Conservation (phyloP, 2,113 vertebrate species). For the Lepus americanus region DNA sequence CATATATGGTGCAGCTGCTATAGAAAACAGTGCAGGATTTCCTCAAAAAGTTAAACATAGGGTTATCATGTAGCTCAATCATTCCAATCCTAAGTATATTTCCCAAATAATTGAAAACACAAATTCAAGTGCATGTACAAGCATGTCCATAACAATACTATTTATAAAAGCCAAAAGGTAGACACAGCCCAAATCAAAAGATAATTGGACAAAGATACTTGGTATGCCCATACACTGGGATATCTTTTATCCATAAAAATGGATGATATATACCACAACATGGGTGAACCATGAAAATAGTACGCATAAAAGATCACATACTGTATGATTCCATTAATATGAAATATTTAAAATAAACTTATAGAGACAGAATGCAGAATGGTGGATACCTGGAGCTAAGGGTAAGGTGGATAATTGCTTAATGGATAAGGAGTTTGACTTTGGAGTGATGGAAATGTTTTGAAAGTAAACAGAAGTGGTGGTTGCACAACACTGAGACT, state of each 20-base stretch:
- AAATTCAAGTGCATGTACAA: neutral
- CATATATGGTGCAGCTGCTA: neutral
- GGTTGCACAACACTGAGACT: neutral
- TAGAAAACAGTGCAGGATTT: neutral
- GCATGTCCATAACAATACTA: neutral
- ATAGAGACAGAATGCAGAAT: neutral
- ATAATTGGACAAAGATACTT: neutral
- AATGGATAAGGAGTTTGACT: neutral
- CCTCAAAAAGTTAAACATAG: slow-evolving; percentile 37
- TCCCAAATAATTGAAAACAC: neutral
- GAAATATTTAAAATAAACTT: slow-evolving; percentile 14
- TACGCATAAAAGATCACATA: neutral
- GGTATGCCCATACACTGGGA: neutral
- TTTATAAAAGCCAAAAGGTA: neutral
- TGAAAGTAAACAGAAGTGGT: neutral
- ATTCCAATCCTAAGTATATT: neutral
- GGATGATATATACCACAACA: neutral
- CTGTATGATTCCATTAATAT: neutral
- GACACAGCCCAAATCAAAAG: neutral
- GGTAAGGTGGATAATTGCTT: neutral
- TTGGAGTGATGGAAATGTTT: neutral
- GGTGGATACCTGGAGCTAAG: neutral
- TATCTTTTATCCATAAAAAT: neutral
- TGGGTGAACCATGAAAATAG: neutral
- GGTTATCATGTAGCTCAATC: slow-evolving; percentile 18